Conservation (phyloP, 1,140 invertebrate species). For the Drosophila persimilis region DNA sequence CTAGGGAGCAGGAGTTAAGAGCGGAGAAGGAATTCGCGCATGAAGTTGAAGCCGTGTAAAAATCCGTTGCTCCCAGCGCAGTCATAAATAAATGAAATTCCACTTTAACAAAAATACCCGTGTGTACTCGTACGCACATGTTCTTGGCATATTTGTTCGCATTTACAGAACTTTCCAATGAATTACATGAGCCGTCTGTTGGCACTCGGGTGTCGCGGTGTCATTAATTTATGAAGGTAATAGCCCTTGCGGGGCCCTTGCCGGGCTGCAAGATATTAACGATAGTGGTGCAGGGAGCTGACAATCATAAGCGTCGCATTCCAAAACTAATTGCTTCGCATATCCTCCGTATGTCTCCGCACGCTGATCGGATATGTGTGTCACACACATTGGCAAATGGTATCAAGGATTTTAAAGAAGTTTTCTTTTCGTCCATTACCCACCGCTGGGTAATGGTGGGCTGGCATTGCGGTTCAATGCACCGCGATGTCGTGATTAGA, state of each 20-base stretch:
- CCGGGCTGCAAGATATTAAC: too few relatives aligned
- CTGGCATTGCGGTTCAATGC: constrained; percentile 63
- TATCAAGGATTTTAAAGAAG: constrained; percentile 2
- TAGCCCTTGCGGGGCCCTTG: not conserved
- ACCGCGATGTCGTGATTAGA: constrained; percentile 71
- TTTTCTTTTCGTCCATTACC: constrained; percentile 3
- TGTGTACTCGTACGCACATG: constrained; percentile 33
- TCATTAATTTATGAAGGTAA: too few relatives aligned
- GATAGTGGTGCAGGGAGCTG: too few relatives aligned
- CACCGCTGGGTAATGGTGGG: not conserved
- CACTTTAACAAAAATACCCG: constrained; percentile 50
- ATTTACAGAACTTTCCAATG: constrained; percentile 65
- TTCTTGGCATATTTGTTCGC: constrained; percentile 38
- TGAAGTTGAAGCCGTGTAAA: constrained; percentile 46
- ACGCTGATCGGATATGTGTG: too few relatives aligned
- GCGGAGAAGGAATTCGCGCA: constrained; percentile 37
- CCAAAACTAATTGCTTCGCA: too few relatives aligned
- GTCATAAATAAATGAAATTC: constrained; percentile 77
- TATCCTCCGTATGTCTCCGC: too few relatives aligned
- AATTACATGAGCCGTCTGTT: constrained; percentile 60
- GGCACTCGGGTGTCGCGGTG: not conserved
- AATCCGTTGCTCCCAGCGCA: constrained; percentile 38
- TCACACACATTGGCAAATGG: too few relatives aligned
- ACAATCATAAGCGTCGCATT: too few relatives aligned
- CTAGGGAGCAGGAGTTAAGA: not conserved